A percentile compares a stretch with the other conserved stretches of the same genome.
Evolutionary conservation across 2,797 vertebrate species (phyloP).

Genomic region (Podargus strigoides): DNA sequence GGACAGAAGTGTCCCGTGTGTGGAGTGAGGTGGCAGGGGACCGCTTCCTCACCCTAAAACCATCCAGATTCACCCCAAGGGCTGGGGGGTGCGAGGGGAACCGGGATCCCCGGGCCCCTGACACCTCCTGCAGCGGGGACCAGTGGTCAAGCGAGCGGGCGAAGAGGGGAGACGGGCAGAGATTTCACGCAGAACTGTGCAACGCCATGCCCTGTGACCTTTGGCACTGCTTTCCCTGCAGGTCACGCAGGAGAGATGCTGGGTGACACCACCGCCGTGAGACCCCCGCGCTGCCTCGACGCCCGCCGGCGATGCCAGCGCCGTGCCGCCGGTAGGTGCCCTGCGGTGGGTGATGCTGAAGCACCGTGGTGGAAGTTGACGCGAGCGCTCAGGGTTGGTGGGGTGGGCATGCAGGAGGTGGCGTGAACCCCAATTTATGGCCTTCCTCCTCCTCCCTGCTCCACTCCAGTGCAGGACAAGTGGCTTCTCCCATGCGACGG

Average conservation of each 20-base stretch:
- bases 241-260: neutral
- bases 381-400: neutral
- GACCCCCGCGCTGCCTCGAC: neutral
- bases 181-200: neutral
- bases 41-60: neutral
- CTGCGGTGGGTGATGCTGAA: neutral
- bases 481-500: rapidly evolving
- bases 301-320: rapidly evolving
- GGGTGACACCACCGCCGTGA: neutral
- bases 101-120: neutral
- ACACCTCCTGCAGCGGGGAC: neutral
- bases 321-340: rapidly evolving
- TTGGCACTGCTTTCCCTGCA: neutral
- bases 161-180: neutral
- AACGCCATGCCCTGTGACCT: neutral
- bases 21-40: neutral
- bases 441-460: neutral
- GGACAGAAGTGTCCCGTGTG: rapidly evolving
- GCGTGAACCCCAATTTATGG: rapidly evolving
- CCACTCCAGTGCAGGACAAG: rapidly evolving
- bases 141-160: neutral
- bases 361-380: rapidly evolving
- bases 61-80: rapidly evolving
- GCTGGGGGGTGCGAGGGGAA: neutral
- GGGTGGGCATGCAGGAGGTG: neutral